Evolutionary conservation across 2,888 invertebrate genomes (phyloP), one percentile per base, ranked within the genome.

Genomic region (Coecobrya sp.): DNA sequence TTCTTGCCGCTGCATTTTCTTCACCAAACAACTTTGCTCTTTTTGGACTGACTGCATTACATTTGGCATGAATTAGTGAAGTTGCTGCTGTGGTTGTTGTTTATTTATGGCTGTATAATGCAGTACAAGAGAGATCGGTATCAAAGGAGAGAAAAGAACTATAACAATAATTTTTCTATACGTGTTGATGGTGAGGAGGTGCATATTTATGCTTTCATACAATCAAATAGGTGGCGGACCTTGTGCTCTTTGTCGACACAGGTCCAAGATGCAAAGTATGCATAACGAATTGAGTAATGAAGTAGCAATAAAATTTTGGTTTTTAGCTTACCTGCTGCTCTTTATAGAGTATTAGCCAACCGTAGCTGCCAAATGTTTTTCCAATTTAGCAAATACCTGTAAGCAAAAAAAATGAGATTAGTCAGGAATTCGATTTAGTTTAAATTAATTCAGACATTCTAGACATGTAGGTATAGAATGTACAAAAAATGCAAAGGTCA

Each of bases 271-370:
- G 30, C 30, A 62, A 62, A 22, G 11, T 59, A 52, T 19, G 19
- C 30, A 55, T 19, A 27, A 3, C 11, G 19, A 10, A n/a, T 27
- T 55, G 59, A 11, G 81, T 59, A 81, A 59, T 52, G 52, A 55
- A 81, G 81, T 59, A 55, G 81, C 59, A 62, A 82, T 36, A 36
- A 62, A 82, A 59, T 42, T 16, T 62, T 79, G 10, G 22, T 76
- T 81, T 30, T 81, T 79, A 30, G 82, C 82, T 82, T 82, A 82
- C 82, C 82, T 82, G 81, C 73, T 73, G 73, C n/a, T 79, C 7
- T 10, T 25, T 81, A 27, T n/a, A 49, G 25, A 45, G 76, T 65
- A 70, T 5, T n/a, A n/a, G 16, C 36, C 19, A 70, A 36, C 10
- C 16, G 16, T 70, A 2, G 5, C 5, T 62, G n/a, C 68, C 27